phyloP scores from a whole-genome alignment of 2,113 vertebrate species.

The Plectropomus leopardus region DNA sequence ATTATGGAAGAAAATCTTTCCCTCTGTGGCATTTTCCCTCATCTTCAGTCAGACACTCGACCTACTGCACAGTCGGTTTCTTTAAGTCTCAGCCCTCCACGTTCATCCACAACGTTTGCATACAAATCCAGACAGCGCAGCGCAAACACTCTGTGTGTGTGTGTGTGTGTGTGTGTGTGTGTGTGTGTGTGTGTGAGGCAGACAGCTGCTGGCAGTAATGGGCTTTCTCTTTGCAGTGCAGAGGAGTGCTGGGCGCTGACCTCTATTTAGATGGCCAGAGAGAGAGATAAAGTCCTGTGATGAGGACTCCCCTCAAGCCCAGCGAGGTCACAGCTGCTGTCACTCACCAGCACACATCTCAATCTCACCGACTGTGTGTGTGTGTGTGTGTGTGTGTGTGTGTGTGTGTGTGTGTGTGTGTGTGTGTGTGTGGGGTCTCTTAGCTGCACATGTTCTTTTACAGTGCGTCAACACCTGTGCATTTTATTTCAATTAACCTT shows the following conservation, averaged over 20 bases:
- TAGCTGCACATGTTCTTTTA: conserved; percentile 1
- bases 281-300: conserved; percentile 78
- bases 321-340: conserved; percentile 70
- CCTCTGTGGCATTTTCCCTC: not conserved
- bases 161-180: conserved; percentile 7
- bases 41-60: conserved; percentile 5
- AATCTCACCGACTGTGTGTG: conserved; percentile 45
- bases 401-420: conserved; percentile 26
- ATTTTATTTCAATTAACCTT: not conserved
- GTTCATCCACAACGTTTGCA: conserved; percentile 26
- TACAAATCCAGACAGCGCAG: conserved; percentile 40
- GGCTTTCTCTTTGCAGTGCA: conserved; percentile 53
- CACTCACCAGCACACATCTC: conserved; percentile 73
- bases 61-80: not conserved
- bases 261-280: conserved; percentile 80
- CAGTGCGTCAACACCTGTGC: not conserved
- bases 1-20: not conserved
- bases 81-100: not conserved
- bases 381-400: conserved; percentile 30
- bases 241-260: conserved; percentile 72
- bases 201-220: conserved; percentile 67
- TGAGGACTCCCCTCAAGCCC: conserved; percentile 71
- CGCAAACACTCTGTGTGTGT: conserved; percentile 16
- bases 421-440: not conserved
- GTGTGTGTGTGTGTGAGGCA: conserved; percentile 12